Evolutionary conservation across 1,140 invertebrate genomes (phyloP).

Genomic region (Gryllus bimaculatus): DNA sequence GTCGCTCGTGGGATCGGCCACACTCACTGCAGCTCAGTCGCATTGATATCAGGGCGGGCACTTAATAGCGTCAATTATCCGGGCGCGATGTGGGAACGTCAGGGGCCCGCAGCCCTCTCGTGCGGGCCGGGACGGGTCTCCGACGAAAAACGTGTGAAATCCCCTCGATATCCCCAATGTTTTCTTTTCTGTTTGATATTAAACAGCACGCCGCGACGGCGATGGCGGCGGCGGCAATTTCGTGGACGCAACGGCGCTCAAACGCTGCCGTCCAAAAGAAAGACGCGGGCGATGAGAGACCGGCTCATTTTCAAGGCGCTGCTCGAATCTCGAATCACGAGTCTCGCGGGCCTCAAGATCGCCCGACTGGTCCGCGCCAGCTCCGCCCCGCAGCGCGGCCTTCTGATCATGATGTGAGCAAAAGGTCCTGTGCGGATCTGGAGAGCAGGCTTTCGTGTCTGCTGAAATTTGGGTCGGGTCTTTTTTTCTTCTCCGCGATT

Average conservation of each 20-base stretch:
- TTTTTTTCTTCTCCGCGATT: too few species aligned
- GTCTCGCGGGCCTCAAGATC: too few species aligned
- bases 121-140: background rate
- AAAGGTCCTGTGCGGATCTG: too few species aligned
- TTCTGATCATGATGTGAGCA: too few species aligned
- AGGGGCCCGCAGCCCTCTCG: background rate
- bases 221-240: background rate
- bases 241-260: background rate
- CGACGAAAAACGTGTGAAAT: background rate
- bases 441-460: too few species aligned
- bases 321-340: too few species aligned
- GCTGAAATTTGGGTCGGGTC: too few species aligned
- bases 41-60: background rate
- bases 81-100: background rate
- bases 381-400: too few species aligned
- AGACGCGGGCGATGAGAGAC: background rate
- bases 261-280: background rate
- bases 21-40: background rate
- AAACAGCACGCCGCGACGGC: background rate
- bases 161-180: background rate
- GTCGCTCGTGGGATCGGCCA: too few species aligned
- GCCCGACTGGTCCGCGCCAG: too few species aligned
- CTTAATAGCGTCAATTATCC: slow-evolving; percentile 1
- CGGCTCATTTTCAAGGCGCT: too few species aligned
- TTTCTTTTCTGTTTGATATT: background rate